A percentile compares a stretch with the other conserved stretches of the same genome.
These are phyloP conservation scores for Gonocerus acuteangulatus DNA, from an alignment of 2,888 invertebrate species.

Conservation along the genomic window DNA sequence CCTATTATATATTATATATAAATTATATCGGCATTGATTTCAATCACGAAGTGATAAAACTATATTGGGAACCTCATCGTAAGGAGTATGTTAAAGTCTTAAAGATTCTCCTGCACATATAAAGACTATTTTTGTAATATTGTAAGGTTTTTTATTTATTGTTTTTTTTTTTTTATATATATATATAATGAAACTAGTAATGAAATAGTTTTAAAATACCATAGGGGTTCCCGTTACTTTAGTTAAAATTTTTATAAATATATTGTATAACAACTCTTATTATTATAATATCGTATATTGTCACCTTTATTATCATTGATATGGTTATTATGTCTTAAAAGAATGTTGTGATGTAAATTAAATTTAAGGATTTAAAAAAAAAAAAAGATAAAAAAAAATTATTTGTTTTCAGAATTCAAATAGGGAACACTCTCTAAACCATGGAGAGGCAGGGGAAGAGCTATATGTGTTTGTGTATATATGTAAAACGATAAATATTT, in stretches of 20 bases:
- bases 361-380: conserved; percentile 3
- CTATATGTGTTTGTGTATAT: no score
- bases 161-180: no score
- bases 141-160: conserved; percentile 24
- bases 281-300: not conserved
- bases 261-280: conserved; percentile 10
- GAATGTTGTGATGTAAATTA: conserved; percentile 14
- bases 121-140: conserved; percentile 22
- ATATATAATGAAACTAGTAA: conserved; percentile 11
- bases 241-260: conserved; percentile 11
- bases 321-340: conserved; percentile 8
- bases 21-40: not conserved
- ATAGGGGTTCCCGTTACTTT: conserved; percentile 10
- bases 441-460: no score
- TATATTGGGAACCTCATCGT: conserved; percentile 3
- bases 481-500: no score
- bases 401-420: not conserved
- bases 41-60: conserved; percentile 6
- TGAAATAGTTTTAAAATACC: not conserved
- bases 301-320: conserved; percentile 4
- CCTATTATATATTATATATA: no score
- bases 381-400: not conserved
- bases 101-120: conserved; percentile 11
- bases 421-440: no score
- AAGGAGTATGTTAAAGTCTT: not conserved